Percentiles rank a stretch among this genome's conserved stretches.
Evolutionary conservation across 2,888 invertebrate genomes (phyloP).

Genomic region (Artemia sinica): DNA sequence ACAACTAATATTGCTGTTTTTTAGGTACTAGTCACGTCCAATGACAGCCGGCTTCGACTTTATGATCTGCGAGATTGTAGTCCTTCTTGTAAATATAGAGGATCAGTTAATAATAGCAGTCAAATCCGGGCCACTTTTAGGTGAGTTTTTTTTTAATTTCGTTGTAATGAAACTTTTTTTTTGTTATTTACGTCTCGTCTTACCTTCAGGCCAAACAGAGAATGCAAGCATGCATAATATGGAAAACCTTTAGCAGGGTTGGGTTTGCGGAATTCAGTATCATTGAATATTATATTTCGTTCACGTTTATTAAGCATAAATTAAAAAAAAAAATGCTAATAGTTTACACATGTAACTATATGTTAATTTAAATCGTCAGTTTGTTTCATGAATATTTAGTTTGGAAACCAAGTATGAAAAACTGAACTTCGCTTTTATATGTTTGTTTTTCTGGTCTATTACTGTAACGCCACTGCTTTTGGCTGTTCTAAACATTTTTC

Average conservation of each 20-base stretch:
- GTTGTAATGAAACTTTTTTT: conserved; percentile 8
- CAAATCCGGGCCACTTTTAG: conserved; percentile 89
- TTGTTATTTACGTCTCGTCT: background rate
- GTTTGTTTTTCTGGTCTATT: background rate
- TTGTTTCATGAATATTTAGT: no score
- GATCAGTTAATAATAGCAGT: conserved; percentile 79
- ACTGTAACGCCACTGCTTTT: conserved; percentile 16
- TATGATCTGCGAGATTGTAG: conserved; percentile 89
- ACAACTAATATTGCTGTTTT: conserved; percentile 17
- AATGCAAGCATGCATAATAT: background rate
- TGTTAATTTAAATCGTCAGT: no score
- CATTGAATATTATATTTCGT: background rate
- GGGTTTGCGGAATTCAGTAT: background rate
- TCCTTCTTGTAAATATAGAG: conserved; percentile 86
- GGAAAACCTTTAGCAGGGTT: background rate
- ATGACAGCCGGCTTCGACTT: conserved; percentile 85
- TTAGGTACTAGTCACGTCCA: conserved; percentile 78
- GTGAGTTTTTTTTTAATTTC: conserved; percentile 27
- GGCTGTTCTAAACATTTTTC: background rate
- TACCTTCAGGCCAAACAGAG: background rate
- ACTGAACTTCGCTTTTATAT: background rate
- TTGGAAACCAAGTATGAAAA: background rate
- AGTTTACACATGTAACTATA: no score
- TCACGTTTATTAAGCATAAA: no score
- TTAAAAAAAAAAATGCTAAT: no score